Conservation (phyloP, 2,888 invertebrate species). For the Microctonus hyperodae region DNA sequence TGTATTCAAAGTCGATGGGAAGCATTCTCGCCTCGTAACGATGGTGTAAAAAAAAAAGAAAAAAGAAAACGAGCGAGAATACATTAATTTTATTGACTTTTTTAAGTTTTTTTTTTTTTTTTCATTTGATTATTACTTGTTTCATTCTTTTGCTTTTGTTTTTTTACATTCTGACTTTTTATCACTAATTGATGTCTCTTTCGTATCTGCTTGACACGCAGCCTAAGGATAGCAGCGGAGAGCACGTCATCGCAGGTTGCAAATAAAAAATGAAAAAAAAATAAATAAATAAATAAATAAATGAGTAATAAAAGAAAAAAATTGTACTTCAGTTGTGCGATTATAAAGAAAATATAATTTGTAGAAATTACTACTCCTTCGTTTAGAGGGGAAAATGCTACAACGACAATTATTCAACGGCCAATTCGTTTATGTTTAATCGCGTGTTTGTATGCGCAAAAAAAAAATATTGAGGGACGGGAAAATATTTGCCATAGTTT, state of each 20-base stretch:
- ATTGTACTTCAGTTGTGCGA: constrained; percentile 2
- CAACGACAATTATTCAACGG: constrained; percentile 41
- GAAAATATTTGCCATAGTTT: constrained; percentile 17
- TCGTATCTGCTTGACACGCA: constrained; percentile 62
- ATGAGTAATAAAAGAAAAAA: constrained; percentile 20
- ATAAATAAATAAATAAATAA: constrained; percentile 21
- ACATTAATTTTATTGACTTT: constrained; percentile 1
- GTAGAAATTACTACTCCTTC: constrained; percentile 33
- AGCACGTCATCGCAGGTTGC: constrained; percentile 39
- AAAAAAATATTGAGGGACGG: constrained; percentile 36
- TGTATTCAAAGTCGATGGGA: constrained; percentile 27
- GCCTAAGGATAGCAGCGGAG: constrained; percentile 58
- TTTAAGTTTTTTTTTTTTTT: neutral
- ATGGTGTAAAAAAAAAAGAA: constrained; percentile 9
- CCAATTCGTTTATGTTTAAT: constrained; percentile 29
- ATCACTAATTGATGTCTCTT: constrained; percentile 59
- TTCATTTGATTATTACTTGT: too few relatives aligned
- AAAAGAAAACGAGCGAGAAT: constrained; percentile 21
- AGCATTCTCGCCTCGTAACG: constrained; percentile 24
- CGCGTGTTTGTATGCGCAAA: constrained; percentile 26
- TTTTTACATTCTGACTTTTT: constrained; percentile 35
- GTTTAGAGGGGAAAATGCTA: constrained; percentile 38
- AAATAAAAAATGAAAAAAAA: neutral
- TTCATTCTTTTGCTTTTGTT: constrained; percentile 14
- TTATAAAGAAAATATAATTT: neutral